Base-by-base conservation (phyloP, 1,140 invertebrate genomes). In the Medauroidea extradentata region DNA sequence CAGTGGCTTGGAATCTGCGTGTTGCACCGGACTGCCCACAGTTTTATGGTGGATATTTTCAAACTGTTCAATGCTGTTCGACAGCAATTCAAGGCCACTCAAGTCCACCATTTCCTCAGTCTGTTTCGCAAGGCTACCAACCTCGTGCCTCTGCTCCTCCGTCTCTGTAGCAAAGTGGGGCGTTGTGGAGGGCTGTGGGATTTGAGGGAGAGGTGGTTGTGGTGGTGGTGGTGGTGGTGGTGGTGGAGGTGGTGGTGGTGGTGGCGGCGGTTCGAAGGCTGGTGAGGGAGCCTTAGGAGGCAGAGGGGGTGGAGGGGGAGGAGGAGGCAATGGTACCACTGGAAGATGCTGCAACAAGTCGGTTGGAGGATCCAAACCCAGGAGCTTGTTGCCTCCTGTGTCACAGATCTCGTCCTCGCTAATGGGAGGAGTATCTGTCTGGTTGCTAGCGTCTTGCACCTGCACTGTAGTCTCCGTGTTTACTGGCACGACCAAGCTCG, bases 401-500 rank as follows among this genome's bases (percentile, higher is more conserved):
- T 34, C 23, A 1, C 23, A 16, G 39, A 21, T 41, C 16, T 59
- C 57, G 4, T 79, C 77, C 3, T 78, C 76, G 5, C 71, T 69
- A 1, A 66, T 62, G 18, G 74, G 73, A 0, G 81, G 80, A 1
- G 81, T 79, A 61, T 90, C 88, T 0, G 88, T 90, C 74, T 91
- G 89, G 68, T 90, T 90, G 16, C 87, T 89, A 0, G 88, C 88
- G 65, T 91, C 88, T 72, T 84, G 87, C 46, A 89, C 87, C 16
- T 80, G 79, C 5, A 71, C 67, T 21, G 50, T 49, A 11, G 41
- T 69, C 29, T 34, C 29, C 5, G 29, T 11, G n/a, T n/a, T n/a
- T n/a, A n/a, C n/a, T 42, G 73, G 72, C 53, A 73, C 75, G 3
- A 72, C 60, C 79, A 74, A 59, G 78, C 81, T 2, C 65, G 67